Conservation (phyloP, 2,797 vertebrate species). For the Setipinna tenuifilis region DNA sequence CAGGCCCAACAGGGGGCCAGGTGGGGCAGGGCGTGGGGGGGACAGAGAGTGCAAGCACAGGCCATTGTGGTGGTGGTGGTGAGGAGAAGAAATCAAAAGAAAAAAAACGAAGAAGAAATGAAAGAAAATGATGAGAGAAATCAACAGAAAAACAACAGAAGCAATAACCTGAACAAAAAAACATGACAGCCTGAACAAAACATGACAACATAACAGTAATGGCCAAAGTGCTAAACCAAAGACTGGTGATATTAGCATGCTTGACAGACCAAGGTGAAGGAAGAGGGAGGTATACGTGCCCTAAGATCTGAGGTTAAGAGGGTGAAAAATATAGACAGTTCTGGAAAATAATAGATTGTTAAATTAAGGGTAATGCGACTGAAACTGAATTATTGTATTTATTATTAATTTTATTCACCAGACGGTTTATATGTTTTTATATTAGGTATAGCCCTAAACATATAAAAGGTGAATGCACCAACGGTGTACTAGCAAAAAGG, state of each 20-base stretch:
- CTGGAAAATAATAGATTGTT: too few relatives aligned
- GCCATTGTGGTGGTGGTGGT: not conserved
- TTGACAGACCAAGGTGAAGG: not conserved
- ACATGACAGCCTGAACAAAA: not conserved
- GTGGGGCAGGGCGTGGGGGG: slow-evolving; percentile 53
- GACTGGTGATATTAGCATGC: too few relatives aligned
- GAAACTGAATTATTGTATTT: too few relatives aligned
- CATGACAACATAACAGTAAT: not conserved
- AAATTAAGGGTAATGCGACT: too few relatives aligned
- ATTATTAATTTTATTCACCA: too few relatives aligned
- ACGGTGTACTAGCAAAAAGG: not conserved
- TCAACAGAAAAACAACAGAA: not conserved
- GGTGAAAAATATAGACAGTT: too few relatives aligned
- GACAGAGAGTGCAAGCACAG: slow-evolving; percentile 28
- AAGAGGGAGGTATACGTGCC: not conserved
- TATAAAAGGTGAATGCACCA: too few relatives aligned
- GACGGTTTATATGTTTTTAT: too few relatives aligned
- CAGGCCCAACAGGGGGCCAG: slow-evolving; percentile 67
- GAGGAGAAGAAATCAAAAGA: not conserved
- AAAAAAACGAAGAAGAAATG: not conserved
- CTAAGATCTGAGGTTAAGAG: not conserved
- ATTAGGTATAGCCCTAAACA: too few relatives aligned
- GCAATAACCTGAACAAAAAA: not conserved
- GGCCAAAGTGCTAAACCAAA: not conserved
- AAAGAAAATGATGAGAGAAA: slow-evolving; percentile 50